Conservation (phyloP, 2,113 vertebrate species). For the Tiliqua scincoides region DNA sequence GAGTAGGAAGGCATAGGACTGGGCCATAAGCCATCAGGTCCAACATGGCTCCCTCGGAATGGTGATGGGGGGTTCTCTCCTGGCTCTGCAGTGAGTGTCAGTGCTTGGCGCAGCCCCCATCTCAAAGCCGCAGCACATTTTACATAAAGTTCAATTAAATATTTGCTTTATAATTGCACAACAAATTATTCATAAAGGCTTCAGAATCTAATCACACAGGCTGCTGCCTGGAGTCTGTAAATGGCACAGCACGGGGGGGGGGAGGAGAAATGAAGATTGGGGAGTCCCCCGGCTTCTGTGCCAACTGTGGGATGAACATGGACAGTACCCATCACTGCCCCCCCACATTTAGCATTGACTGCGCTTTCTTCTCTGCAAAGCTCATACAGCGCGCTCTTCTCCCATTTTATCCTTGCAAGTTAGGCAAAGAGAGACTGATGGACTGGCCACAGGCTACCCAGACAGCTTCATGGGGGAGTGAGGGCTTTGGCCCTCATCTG, state of each 20-base stretch:
- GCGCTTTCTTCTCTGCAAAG: too few relatives aligned
- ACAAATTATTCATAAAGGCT: constrained; percentile 76
- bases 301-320: not conserved
- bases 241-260: constrained; percentile 56
- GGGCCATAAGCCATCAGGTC: too few relatives aligned
- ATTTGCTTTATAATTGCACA: constrained; percentile 73
- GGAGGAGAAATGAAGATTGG: constrained; percentile 61
- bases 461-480: too few relatives aligned
- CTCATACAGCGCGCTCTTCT: too few relatives aligned
- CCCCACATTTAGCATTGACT: not conserved
- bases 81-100: not conserved
- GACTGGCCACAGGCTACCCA: too few relatives aligned
- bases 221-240: constrained; percentile 57
- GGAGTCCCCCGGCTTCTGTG: not conserved
- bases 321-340: not conserved
- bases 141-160: constrained; percentile 74
- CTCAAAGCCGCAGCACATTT: constrained; percentile 58
- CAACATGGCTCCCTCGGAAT: not conserved
- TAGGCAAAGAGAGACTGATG: too few relatives aligned
- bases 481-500: too few relatives aligned
- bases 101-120: not conserved
- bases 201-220: constrained; percentile 64
- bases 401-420: too few relatives aligned
- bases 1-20: too few relatives aligned
- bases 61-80: not conserved